A percentile compares a stretch with the other conserved stretches of the same genome.
phyloP scores from a whole-genome alignment of 2,888 invertebrate species.

The Apamea monoglypha region DNA sequence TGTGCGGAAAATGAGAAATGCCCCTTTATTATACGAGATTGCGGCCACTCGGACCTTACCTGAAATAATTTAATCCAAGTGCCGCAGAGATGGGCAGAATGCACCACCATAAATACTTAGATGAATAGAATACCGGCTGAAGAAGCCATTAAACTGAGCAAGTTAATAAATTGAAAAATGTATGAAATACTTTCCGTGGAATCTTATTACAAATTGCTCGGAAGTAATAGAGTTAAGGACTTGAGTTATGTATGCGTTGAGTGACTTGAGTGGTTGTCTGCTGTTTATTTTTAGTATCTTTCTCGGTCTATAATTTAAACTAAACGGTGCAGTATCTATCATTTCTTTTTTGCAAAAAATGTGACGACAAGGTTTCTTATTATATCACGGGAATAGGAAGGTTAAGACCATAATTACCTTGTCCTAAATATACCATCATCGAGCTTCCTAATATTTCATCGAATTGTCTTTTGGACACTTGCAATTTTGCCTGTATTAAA shows the following conservation, averaged over 20 bases:
- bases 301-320: not conserved
- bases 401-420: not conserved
- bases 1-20: constrained; percentile 65
- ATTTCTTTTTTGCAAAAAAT: not conserved
- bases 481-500: no score
- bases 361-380: not conserved
- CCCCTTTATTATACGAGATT: constrained; percentile 66
- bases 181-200: constrained; percentile 26
- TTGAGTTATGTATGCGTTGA: constrained; percentile 2
- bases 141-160: constrained; percentile 27
- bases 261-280: not conserved
- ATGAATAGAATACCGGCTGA: constrained; percentile 3
- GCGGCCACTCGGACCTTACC: constrained; percentile 52
- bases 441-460: no score
- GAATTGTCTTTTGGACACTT: no score
- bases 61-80: constrained; percentile 71
- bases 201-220: constrained; percentile 35
- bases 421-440: no score
- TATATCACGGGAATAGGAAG: not conserved
- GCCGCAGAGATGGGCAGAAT: constrained; percentile 49
- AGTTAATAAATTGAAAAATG: constrained; percentile 33
- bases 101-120: constrained; percentile 39
- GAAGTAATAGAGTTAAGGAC: constrained; percentile 32
- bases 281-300: not conserved
- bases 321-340: no score